Evolutionary conservation across 2,888 invertebrate species (phyloP), one percentile per base, ranked within the genome.

Genomic region (Nezara viridula): DNA sequence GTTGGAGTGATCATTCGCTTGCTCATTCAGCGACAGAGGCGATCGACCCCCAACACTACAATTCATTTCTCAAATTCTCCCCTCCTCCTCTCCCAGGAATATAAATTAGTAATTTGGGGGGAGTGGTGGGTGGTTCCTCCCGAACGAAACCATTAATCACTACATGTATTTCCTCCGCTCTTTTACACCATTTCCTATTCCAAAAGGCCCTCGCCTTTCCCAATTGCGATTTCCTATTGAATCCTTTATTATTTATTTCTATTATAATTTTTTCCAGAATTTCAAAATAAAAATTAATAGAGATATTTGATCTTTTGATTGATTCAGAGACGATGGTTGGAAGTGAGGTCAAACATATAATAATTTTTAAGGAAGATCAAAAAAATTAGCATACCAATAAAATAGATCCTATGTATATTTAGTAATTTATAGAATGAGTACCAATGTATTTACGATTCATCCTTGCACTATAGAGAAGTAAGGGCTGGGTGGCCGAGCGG

Each of bases 41-140:
- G 19, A 37, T 73, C 66, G 66, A 73, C 32, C 66, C 16, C 9
- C 32, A 32, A 32, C 32, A 19, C 19, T 73, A 73, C 66, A 73
- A 73, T 73, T 73, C 66, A 73, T 73, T 73, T 73, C 66, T 73
- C 66, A 73, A 73, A 73, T 73, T 37, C 66, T 0, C 7, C 66
- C 37, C 60, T 1, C 60, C 60, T 24, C 32, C n/a, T 9, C 37
- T 12, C 27, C 27, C 6, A 32, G 37, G 66, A 73, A 73, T 73
- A 73, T 73, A 73, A 73, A 73, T 73, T 73, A 73, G 66, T 37
- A 73, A 73, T 73, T 73, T 21, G 66, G 32, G 21, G 66, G 66
- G 16, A 73, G 66, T 32, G 66, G 37, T 32, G 60, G 19, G 1
- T 4, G 16, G 32, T 37, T 19, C 16, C 32, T 73, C 37, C 66